Evolutionary conservation across 2,888 invertebrate species (phyloP), one percentile per base, ranked within the genome.

Genomic region (Stenodera caucasica): DNA sequence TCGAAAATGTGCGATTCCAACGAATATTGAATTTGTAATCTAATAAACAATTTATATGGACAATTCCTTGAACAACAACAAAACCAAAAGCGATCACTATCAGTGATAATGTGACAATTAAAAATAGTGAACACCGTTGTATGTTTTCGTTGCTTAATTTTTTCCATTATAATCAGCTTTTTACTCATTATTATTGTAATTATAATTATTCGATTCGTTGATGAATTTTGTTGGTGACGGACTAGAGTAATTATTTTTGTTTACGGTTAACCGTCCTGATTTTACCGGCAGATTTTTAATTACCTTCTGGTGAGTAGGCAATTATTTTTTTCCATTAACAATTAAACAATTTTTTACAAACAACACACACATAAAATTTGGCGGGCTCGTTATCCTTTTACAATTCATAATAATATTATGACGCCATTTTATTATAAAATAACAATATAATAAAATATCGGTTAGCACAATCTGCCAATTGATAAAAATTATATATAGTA

Each of bases 351-450:
- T n/a, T n/a, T n/a, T n/a, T n/a, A n/a, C n/a, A n/a, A n/a, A n/a
- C n/a, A n/a, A n/a, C 9, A 11, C 2, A 8, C 4, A 8, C 32
- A 7, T n/a, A n/a, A 45, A 1, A 21, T 45, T 45, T 45, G 45
- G 45, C 45, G 45, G 45, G 45, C 18, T 45, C 2, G n/a, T 32
- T 15, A 29, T 51, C 52, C 49, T 9, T 56, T 32, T 30, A 37
- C 30, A 26, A 9, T 55, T 59, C 30, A 52, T 56, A 37, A 51
- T 60, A 26, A 56, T 52, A 53, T 37, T 15, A 26, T 52, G 55
- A 52, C 67, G 64, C 69, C 67, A 68, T 69, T 69, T 69, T 69
- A 60, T 65, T 33, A 40, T 50, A 51, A 58, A 61, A 64, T 64
- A 63, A 53, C 57, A 53, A 18, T 33, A 2, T 33, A 12, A 57